Conservation (phyloP, 2,797 vertebrate species). For the Rousettus madagascariensis region DNA sequence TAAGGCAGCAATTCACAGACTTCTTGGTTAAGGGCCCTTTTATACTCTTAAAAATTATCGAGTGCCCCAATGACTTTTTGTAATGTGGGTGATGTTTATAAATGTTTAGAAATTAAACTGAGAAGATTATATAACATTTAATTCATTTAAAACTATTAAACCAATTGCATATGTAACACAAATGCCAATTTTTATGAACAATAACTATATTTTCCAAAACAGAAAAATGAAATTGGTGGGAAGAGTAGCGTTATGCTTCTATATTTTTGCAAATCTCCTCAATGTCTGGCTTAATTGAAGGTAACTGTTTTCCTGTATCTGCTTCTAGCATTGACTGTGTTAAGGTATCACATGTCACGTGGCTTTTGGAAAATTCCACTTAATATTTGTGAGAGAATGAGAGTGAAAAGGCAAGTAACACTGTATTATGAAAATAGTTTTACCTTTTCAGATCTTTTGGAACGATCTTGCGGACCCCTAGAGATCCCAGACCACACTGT, state of each 20-base stretch:
- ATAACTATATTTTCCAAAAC: background rate
- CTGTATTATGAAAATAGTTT: background rate
- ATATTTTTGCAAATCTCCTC: background rate
- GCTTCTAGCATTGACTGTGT: background rate
- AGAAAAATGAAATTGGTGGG: background rate
- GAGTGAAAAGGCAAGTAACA: background rate
- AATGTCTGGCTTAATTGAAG: background rate
- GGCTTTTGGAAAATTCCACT: background rate
- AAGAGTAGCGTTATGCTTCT: background rate
- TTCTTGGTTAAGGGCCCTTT: background rate
- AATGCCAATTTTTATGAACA: background rate
- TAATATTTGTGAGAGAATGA: background rate
- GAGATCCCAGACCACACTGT: background rate
- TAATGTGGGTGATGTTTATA: background rate
- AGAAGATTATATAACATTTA: background rate
- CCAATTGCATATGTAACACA: background rate
- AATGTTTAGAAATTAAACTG: background rate
- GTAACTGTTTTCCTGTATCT: background rate
- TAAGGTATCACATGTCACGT: background rate
- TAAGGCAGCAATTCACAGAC: background rate
- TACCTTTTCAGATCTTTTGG: background rate
- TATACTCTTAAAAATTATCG: background rate
- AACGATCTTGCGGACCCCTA: background rate
- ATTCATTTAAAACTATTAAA: constrained; percentile 42
- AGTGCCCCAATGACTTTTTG: background rate